phyloP scores from a whole-genome alignment of 2,888 invertebrate species.

The Drosophila nr. fundita region DNA sequence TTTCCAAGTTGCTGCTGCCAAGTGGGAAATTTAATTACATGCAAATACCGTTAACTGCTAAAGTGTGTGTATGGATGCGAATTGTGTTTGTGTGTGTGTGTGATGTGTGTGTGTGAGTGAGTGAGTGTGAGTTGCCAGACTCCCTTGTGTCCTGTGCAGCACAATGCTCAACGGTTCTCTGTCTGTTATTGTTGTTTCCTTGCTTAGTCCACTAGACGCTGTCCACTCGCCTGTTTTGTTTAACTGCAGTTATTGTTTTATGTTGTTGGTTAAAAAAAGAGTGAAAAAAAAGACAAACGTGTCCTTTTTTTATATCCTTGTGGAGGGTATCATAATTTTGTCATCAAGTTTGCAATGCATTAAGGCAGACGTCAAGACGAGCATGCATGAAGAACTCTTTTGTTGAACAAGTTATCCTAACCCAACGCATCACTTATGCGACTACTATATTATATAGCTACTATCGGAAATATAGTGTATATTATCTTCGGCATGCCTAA shows the following conservation, averaged over 20 bases:
- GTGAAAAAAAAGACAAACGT: not conserved
- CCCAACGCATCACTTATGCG: not conserved
- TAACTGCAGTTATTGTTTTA: constrained; percentile 21
- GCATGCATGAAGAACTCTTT: not conserved
- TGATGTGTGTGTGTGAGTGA: not conserved
- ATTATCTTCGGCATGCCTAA: not conserved
- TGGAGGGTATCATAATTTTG: not conserved
- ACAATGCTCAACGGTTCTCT: constrained; percentile 20
- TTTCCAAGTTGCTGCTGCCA: constrained; percentile 62
- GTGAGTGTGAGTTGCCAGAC: constrained; percentile 12
- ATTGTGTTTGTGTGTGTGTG: not conserved
- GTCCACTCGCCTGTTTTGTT: constrained; percentile 22
- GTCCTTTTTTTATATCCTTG: not conserved
- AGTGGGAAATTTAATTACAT: constrained; percentile 82
- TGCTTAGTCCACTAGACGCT: constrained; percentile 24
- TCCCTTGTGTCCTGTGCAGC: constrained; percentile 35
- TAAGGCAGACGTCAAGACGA: not conserved
- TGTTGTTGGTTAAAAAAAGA: constrained; percentile 15
- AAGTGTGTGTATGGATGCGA: not conserved
- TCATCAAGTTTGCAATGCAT: not conserved
- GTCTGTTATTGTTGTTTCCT: constrained; percentile 35
- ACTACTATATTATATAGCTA: not conserved
- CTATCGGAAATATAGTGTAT: not conserved
- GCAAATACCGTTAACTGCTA: constrained; percentile 78
- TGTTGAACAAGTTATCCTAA: not conserved